Percentiles rank a stretch among this genome's conserved stretches.
Evolutionary conservation across 2,797 vertebrate species (phyloP).

Genomic region (Silurus aristotelis): DNA sequence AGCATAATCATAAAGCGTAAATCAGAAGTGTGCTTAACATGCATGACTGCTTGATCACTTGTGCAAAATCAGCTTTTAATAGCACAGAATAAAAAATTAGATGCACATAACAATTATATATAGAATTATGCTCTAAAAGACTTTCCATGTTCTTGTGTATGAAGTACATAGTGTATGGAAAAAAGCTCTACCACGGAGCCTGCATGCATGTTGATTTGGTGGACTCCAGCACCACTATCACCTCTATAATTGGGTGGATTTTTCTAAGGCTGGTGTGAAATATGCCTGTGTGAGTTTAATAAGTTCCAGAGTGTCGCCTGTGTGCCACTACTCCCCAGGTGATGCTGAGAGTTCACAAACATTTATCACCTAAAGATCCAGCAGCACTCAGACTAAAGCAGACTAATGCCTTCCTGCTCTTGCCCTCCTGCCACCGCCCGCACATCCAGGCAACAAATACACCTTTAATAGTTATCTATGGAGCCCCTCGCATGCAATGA

Average conservation of each 20-base stretch:
- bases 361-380: slow-evolving; percentile 84
- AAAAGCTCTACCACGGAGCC: slow-evolving; percentile 57
- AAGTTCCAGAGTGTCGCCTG: slow-evolving; percentile 77
- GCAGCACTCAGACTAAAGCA: slow-evolving; percentile 79
- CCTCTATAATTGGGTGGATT: slow-evolving; percentile 78
- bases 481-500: slow-evolving; percentile 85
- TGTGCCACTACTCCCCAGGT: slow-evolving; percentile 77
- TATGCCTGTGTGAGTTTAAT: slow-evolving; percentile 79
- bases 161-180: background rate
- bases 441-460: slow-evolving; percentile 81
- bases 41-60: background rate
- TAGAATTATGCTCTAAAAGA: background rate
- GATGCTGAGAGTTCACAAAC: slow-evolving; percentile 76
- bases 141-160: background rate
- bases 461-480: slow-evolving; percentile 90
- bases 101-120: background rate
- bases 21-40: background rate
- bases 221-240: slow-evolving; percentile 62
- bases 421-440: slow-evolving; percentile 71
- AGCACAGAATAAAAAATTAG: background rate
- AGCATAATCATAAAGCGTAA: no score
- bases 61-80: background rate
- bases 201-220: slow-evolving; percentile 58
- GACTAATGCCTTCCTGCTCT: slow-evolving; percentile 82
- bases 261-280: slow-evolving; percentile 72